Percentiles rank a stretch among this genome's conserved stretches.
phyloP scores from a whole-genome alignment of 2,888 invertebrate species.

The Diploptera punctata region DNA sequence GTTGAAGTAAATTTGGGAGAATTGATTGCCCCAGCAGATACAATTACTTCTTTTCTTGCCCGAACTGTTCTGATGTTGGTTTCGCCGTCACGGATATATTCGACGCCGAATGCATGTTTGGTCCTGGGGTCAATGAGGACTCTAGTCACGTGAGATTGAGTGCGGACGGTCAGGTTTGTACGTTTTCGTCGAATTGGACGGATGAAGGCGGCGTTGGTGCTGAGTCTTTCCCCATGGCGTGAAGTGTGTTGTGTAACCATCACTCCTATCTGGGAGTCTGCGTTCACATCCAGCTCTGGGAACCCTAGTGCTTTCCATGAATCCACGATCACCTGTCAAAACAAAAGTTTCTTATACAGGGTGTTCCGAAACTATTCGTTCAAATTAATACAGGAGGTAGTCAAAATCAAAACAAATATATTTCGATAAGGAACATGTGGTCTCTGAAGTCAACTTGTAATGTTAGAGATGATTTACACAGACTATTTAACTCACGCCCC shows the following conservation, averaged over 20 bases:
- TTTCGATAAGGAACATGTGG: too few relatives aligned
- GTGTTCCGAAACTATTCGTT: too few relatives aligned
- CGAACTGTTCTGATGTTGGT: conserved; percentile 50
- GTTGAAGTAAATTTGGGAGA: conserved; percentile 68
- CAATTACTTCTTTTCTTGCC: conserved; percentile 67
- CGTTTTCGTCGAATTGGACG: conserved; percentile 65
- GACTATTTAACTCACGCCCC: too few relatives aligned
- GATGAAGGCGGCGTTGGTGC: conserved; percentile 70
- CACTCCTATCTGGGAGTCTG: conserved; percentile 61
- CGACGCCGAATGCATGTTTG: conserved; percentile 61
- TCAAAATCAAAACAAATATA: too few relatives aligned
- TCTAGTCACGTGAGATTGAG: conserved; percentile 62
- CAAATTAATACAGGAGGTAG: too few relatives aligned
- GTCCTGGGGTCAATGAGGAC: conserved; percentile 63
- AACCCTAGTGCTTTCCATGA: conserved; percentile 69
- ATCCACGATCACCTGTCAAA: conserved; percentile 59
- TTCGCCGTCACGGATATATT: conserved; percentile 51
- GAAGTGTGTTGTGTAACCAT: conserved; percentile 69
- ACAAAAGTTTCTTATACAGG: too few relatives aligned
- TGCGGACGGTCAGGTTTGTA: conserved; percentile 58
- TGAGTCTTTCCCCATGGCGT: conserved; percentile 64
- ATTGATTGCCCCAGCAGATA: conserved; percentile 65
- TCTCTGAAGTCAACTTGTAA: too few relatives aligned
- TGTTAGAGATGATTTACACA: too few relatives aligned
- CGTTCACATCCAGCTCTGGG: conserved; percentile 54